Base-by-base conservation (phyloP, 2,797 vertebrate species). In the Salmo trutta region DNA sequence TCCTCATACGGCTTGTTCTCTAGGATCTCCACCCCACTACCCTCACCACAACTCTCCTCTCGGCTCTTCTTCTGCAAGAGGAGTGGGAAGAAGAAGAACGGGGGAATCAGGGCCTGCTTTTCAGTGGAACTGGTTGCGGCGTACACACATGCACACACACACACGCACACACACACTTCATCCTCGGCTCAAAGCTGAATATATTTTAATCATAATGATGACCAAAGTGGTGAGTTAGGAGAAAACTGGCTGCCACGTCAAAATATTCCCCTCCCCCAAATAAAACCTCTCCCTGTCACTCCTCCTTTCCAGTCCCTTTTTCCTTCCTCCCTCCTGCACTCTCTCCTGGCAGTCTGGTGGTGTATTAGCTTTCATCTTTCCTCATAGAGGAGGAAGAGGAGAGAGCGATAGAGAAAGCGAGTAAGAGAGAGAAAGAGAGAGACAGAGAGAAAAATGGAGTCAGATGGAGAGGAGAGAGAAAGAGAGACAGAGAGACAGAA, bases 11-110 rank as follows among this genome's bases (percentile, higher is more conserved):
- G 71, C 51, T 29, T 94, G 88, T 99, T 99, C 89, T 99, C 96
- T 81, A 99, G 92, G 92, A 99, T 99, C 92, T 99, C 98, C 82
- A 99, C 98, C 0, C 98, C 98, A 0, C 97, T 99, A 85, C 98
- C 98, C 89, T 99, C 97, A 8, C 71, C 71, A 19, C 51, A 54
- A 51, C 95, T 99, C 91, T 99, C 98, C 21, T 99, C 97, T 68
- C 97, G 92, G 93, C 98, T 99, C 92, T 99, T 99, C 93, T 98
- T 99, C 98, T 99, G 93, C 15, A 72, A 27, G 19, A 47, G 29
- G 17, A 29, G 14, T 4, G 21, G 12, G 3, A 27, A 4, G 6
- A 19, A 51, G 17, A 19, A 14, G 36, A 12, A 10, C 1, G 67
- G 67, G 17, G 84, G 0, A 96, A 21, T 62, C 59, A 62, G n/a